Conservation (phyloP, 2,797 vertebrate species). For the Syncerus caffer region DNA sequence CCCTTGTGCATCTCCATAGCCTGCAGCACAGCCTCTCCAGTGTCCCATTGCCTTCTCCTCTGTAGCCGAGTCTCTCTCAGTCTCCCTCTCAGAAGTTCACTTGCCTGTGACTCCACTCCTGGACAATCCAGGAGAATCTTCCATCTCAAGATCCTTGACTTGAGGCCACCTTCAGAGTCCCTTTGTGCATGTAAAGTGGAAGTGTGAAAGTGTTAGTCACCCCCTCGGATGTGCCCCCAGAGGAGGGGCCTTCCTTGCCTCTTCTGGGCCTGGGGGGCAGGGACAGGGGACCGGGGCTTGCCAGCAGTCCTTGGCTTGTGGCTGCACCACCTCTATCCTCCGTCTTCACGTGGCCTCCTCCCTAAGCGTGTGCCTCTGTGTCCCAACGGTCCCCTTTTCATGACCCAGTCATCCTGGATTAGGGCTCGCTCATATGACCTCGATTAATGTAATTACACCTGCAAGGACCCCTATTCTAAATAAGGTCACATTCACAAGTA, state of each 20-base stretch:
- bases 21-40: not conserved
- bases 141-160: not conserved
- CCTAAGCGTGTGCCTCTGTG: accelerated
- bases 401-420: not conserved
- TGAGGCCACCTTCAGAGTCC: not conserved
- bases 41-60: accelerated
- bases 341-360: accelerated
- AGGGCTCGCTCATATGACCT: not conserved
- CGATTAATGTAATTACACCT: not conserved
- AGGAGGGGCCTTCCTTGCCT: not conserved
- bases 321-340: accelerated
- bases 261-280: not conserved
- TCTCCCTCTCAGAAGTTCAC: not conserved
- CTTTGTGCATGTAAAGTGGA: not conserved
- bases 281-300: accelerated
- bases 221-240: not conserved
- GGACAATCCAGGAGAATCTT: not conserved
- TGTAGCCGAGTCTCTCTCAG: too few species aligned
- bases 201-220: not conserved
- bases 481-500: not conserved
- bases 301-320: not conserved
- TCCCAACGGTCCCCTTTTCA: not conserved
- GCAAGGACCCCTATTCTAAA: not conserved
- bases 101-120: not conserved
- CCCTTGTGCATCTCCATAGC: not conserved